Percentiles rank a stretch among this genome's conserved stretches.
These are phyloP conservation scores for Alethe castanea DNA, from an alignment of 2,113 vertebrate genomes.

Conservation along the genomic window DNA sequence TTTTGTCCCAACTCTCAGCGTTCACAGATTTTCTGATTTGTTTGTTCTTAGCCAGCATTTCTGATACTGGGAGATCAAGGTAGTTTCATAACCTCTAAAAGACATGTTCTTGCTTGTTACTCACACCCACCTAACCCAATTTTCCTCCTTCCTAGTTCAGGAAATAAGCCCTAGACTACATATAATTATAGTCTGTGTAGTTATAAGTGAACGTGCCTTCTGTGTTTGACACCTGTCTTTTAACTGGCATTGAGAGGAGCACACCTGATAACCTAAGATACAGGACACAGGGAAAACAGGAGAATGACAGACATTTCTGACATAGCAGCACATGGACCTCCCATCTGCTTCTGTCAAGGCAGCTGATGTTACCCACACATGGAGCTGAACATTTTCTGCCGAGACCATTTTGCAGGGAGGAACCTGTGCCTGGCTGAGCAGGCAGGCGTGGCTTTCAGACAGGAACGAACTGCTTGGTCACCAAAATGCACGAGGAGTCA, in stretches of 20 bases:
- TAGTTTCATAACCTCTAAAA: conserved; percentile 50
- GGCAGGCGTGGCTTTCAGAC: not conserved
- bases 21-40: not conserved
- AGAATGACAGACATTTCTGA: conserved; percentile 26
- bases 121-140: conserved; percentile 57
- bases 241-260: conserved; percentile 29
- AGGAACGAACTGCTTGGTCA: not conserved
- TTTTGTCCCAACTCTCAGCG: not conserved
- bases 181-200: conserved; percentile 47
- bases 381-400: not conserved
- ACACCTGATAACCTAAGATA: conserved; percentile 12
- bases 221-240: conserved; percentile 46
- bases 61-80: not conserved
- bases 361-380: not conserved
- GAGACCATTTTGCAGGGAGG: not conserved
- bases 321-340: conserved; percentile 20
- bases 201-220: conserved; percentile 55
- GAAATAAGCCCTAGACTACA: conserved; percentile 53
- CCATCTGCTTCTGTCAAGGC: conserved; percentile 18
- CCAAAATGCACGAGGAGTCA: not conserved
- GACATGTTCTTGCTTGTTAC: conserved; percentile 13
- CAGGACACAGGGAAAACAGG: not conserved
- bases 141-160: conserved; percentile 32
- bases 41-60: conserved; percentile 18
- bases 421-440: not conserved